Conservation (phyloP, 2,113 vertebrate genomes). For the Epinephelus fuscoguttatus region DNA sequence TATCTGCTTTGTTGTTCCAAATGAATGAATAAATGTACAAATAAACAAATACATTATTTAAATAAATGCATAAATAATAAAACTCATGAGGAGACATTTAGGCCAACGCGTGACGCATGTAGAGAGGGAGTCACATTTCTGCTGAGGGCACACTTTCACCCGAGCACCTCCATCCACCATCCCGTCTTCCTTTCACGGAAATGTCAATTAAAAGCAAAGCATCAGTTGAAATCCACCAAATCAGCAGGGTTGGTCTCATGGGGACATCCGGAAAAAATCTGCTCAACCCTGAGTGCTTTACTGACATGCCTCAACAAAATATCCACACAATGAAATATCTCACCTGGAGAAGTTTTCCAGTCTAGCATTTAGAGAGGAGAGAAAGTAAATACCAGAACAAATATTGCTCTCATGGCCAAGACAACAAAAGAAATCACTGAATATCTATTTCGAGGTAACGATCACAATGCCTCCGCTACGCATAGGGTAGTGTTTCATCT, state of each 20-base stretch:
- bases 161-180: constrained; percentile 10
- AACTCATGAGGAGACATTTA: constrained; percentile 52
- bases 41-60: constrained; percentile 37
- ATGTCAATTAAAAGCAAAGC: constrained; percentile 69
- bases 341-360: not conserved
- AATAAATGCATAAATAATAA: constrained; percentile 33
- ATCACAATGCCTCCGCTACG: not conserved
- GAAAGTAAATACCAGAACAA: constrained; percentile 12
- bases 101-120: constrained; percentile 18
- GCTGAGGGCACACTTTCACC: constrained; percentile 66
- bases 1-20: not conserved
- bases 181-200: constrained; percentile 51
- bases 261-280: constrained; percentile 32
- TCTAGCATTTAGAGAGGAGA: not conserved
- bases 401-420: not conserved
- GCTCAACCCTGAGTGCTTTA: constrained; percentile 48
- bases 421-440: not conserved
- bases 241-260: constrained; percentile 63
- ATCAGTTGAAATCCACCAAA: constrained; percentile 64
- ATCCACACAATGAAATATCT: constrained; percentile 18
- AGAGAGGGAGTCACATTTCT: constrained; percentile 68
- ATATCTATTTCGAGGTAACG: not conserved
- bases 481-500: not conserved
- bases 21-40: constrained; percentile 1
- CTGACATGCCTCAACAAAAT: constrained; percentile 38